Percentiles rank a stretch among this genome's conserved stretches.
These are phyloP conservation scores for Cygnus buccinator DNA, from an alignment of 2,113 vertebrate species.

Conservation along the genomic window DNA sequence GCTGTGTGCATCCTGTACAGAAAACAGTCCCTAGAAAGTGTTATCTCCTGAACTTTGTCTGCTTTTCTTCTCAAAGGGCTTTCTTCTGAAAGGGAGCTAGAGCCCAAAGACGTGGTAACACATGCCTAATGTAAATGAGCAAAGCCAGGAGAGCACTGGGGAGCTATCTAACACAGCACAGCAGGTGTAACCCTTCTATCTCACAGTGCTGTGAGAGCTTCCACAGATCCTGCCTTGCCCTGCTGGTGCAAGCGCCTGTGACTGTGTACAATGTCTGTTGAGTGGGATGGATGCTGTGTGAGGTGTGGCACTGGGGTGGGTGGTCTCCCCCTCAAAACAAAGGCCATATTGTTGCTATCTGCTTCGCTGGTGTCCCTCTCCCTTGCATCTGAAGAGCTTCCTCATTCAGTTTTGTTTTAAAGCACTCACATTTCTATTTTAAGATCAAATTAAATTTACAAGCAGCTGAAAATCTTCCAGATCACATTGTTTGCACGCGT, in stretches of 20 bases:
- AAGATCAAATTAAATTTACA: not conserved
- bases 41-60: not conserved
- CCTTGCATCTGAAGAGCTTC: not conserved
- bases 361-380: not conserved
- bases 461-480: not conserved
- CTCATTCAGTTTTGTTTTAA: not conserved
- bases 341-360: not conserved
- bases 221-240: not conserved
- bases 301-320: not conserved
- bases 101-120: not conserved
- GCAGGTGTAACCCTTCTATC: not conserved
- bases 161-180: not conserved
- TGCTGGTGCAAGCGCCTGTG: not conserved
- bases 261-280: fast-evolving
- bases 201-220: not conserved
- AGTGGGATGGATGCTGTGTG: fast-evolving
- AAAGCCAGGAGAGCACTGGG: not conserved
- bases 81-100: not conserved
- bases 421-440: not conserved
- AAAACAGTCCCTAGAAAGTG: not conserved
- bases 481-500: not conserved
- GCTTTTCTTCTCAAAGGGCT: not conserved
- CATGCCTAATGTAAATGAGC: fast-evolving
- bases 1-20: not conserved
- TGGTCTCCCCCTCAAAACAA: not conserved